Base-by-base conservation (phyloP, 1,140 invertebrate genomes). In the Euura lappo region DNA sequence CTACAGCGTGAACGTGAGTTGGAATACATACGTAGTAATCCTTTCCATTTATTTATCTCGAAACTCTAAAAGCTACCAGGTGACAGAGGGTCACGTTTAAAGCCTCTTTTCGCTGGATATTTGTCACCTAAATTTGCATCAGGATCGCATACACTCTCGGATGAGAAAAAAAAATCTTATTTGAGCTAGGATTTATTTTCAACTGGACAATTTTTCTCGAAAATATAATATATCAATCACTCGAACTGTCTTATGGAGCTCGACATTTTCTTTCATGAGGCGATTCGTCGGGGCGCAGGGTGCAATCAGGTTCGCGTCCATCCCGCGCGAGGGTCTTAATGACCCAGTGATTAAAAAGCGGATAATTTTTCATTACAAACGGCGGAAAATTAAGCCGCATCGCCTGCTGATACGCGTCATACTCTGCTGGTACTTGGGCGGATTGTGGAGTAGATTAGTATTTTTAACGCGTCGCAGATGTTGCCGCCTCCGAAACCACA, bases 1-100 rank as follows among this genome's bases (percentile, higher is more conserved):
- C 28, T 28, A 28, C 28, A 28, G 28, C 28, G 28, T 28, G 28
- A 28, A 28, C 28, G 28, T 28, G 28, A 28, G 28, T 28, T 28
- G 28, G 28, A 28, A 28, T 28, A 28, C 28, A 28, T 28, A 28
- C 28, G 28, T 28, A 28, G 28, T 28, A 51, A 51, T 51, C 47
- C 47, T 51, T 51, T 51, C 47, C 47, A 51, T 51, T 8, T 51
- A 51, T 51, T 51, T 51, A 51, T 51, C 47, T 51, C 47, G 47
- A 51, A n/a, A 51, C 47, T 51, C 7, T 7, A 51, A 51, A 51
- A 51, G 47, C 47, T 51, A 51, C 47, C 47, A 51, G 2, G n/a
- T 51, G 47, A 51, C 47, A 51, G 47, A 51, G 47, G 47, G 47
- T 51, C 47, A n/a, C 47, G 47, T 51, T 51, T 51, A 51, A 51